phyloP scores from a whole-genome alignment of 2,113 vertebrate species.

The Ageneiosus marmoratus region DNA sequence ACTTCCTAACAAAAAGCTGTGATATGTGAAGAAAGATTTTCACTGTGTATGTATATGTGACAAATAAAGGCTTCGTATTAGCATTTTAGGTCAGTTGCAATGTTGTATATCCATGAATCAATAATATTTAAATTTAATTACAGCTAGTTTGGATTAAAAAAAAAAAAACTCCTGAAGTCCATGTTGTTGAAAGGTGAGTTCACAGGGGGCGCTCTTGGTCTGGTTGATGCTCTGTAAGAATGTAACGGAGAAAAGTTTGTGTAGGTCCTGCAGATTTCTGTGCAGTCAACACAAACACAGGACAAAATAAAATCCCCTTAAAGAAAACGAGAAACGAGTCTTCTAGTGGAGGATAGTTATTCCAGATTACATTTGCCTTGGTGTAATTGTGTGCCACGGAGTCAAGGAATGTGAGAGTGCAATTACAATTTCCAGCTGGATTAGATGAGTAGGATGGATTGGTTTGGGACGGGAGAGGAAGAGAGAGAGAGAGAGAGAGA shows the following conservation, averaged over 20 bases:
- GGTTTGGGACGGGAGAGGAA: not conserved
- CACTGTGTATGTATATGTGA: not conserved
- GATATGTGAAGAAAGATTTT: too few species aligned
- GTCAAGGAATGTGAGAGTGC: slow-evolving; percentile 11
- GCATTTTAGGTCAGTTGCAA: not conserved
- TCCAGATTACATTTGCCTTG: not conserved
- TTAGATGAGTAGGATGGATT: not conserved
- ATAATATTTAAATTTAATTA: too few species aligned
- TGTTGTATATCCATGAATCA: not conserved
- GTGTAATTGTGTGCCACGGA: not conserved
- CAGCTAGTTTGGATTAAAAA: not conserved
- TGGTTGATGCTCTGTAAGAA: slow-evolving; percentile 42
- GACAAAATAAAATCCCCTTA: not conserved
- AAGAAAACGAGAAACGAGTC: not conserved
- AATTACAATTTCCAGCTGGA: not conserved
- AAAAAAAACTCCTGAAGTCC: not conserved
- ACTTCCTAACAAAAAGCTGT: too few species aligned
- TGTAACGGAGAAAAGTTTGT: slow-evolving; percentile 66
- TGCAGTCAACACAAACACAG: slow-evolving; percentile 13
- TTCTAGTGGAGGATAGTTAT: not conserved
- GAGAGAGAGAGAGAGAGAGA: not conserved
- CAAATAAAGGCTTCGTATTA: not conserved
- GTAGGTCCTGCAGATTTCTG: slow-evolving; percentile 53
- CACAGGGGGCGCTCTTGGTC: slow-evolving; percentile 68
- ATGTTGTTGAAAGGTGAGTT: slow-evolving; percentile 12